Evolutionary conservation across 2,888 invertebrate species (phyloP), one percentile per base, ranked within the genome.

Genomic region (Elmis aenea): DNA sequence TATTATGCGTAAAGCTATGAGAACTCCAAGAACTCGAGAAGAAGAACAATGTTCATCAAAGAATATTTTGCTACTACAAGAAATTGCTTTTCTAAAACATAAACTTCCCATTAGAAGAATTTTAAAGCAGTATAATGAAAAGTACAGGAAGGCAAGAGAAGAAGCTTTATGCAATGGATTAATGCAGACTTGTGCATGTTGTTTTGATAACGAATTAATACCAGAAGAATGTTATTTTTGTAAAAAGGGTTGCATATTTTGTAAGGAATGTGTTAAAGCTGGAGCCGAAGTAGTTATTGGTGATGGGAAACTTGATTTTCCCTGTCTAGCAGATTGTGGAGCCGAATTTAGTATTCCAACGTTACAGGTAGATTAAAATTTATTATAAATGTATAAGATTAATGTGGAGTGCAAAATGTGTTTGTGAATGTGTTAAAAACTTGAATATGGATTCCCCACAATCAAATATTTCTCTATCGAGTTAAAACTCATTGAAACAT

Each of bases 131-230:
- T 54, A 55, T n/a, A 53, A 64, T 30, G 41, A 48, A 5, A 41
- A 50, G 5, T 68, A 70, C 42, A 45, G 50, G 4, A 15, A 37
- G 11, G 62, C 47, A 39, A 46, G 52, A 49, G 43, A 56, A 58
- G 42, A 69, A 57, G 65, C 70, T 44, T 57, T 48, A 27, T 43
- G 51, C 33, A 52, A 68, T 21, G 56, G 59, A 20, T 45, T 63
- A 18, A 38, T 67, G 4, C 56, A 63, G 48, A 60, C 55, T 3
- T 80, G 80, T 55, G 60, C 61, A 13, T 74, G 75, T 51, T 79
- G 80, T 48, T 77, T 46, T 42, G 73, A 74, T 26, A 71, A 72
- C 26, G 75, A 77, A 45, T 53, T 71, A 15, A 57, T 75, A 10
- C 64, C 64, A 2, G 67, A 68, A 43, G 70, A 66, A 31, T 60